phyloP scores from a whole-genome alignment of 2,888 invertebrate species.

The Dusona sp. region DNA sequence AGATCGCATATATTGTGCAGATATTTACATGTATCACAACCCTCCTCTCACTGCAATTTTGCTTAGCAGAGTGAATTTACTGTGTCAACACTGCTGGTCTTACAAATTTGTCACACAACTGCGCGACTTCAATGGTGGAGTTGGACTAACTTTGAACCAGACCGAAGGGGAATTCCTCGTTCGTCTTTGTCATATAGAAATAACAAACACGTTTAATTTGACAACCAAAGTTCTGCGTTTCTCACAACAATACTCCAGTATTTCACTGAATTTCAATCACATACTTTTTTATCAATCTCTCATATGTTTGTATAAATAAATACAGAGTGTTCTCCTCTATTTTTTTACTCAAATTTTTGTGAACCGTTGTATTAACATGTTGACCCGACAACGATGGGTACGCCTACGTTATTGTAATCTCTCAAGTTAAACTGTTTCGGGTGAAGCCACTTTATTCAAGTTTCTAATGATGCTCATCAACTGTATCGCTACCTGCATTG shows the following conservation, averaged over 20 bases:
- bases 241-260: conserved; percentile 31
- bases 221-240: conserved; percentile 13
- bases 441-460: too few species aligned
- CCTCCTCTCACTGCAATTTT: conserved; percentile 4
- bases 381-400: too few species aligned
- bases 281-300: not conserved
- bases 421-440: too few species aligned
- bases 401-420: too few species aligned
- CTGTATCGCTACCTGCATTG: too few species aligned
- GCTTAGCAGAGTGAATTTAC: conserved; percentile 35
- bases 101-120: conserved; percentile 58
- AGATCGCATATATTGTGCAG: not conserved
- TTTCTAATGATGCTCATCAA: too few species aligned
- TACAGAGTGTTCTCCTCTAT: not conserved
- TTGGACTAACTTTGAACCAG: conserved; percentile 43
- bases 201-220: not conserved
- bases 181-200: conserved; percentile 8
- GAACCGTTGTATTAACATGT: too few species aligned
- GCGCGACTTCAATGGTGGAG: conserved; percentile 52
- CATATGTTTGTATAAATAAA: not conserved
- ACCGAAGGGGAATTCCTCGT: conserved; percentile 30
- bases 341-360: not conserved
- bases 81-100: conserved; percentile 11
- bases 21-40: conserved; percentile 20
- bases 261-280: conserved; percentile 38